Conservation (phyloP, 2,888 invertebrate species). For the Phytoseiulus persimilis region DNA sequence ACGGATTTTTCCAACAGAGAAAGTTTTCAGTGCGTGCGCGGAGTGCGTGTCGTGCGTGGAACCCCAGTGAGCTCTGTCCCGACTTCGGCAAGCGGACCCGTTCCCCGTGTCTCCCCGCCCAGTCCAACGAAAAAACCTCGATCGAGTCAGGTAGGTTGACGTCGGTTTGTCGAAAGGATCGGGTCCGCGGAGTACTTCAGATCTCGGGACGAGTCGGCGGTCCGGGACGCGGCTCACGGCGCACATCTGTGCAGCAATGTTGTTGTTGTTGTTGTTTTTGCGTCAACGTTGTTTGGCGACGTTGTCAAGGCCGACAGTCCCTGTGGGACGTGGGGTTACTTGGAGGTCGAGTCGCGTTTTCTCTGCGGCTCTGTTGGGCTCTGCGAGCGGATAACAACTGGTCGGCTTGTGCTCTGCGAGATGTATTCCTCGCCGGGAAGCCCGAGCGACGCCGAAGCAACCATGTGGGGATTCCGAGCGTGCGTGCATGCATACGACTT, state of each 20-base stretch:
- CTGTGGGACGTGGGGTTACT: not conserved
- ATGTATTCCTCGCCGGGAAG: not conserved
- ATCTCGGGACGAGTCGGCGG: not conserved
- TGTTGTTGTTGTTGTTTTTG: not conserved
- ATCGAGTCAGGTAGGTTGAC: not conserved
- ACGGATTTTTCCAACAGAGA: not conserved
- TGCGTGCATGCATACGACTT: not conserved
- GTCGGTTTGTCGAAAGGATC: not conserved
- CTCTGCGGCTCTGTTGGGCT: not conserved
- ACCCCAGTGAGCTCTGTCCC: not conserved
- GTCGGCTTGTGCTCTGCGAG: not conserved
- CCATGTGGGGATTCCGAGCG: not conserved
- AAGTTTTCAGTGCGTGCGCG: not conserved
- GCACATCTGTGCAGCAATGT: not conserved
- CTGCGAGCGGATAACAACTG: not conserved
- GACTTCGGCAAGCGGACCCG: not conserved
- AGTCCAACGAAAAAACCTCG: not conserved
- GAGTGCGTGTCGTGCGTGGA: not conserved
- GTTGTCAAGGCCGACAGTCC: not conserved
- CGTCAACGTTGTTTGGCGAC: not conserved
- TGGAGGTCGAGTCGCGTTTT: not conserved
- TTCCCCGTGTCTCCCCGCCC: not conserved
- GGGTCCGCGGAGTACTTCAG: not conserved
- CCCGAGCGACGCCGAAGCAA: not conserved
- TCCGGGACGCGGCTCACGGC: not conserved